Conservation (phyloP, 2,797 vertebrate species). For the Podarcis lilfordi region DNA sequence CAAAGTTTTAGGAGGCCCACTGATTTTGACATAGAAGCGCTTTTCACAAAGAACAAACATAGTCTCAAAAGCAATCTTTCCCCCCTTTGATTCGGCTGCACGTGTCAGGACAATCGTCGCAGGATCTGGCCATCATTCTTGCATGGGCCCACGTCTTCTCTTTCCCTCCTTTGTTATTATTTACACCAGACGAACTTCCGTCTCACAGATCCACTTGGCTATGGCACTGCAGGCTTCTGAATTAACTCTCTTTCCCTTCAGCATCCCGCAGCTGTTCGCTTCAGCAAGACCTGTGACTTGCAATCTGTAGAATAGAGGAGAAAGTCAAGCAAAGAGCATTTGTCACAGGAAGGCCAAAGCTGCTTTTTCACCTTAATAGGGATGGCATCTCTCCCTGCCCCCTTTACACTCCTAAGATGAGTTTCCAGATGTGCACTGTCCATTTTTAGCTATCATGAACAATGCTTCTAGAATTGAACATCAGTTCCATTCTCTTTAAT, state of each 20-base stretch:
- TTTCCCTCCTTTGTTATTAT: too few relatives aligned
- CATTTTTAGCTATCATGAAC: neutral
- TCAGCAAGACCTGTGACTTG: neutral
- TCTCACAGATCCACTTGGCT: constrained; percentile 20
- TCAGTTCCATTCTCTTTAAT: neutral
- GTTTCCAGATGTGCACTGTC: too few relatives aligned
- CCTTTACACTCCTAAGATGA: neutral
- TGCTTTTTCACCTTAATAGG: too few relatives aligned
- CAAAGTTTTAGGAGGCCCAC: too few relatives aligned
- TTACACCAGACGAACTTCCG: neutral
- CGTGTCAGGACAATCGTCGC: too few relatives aligned
- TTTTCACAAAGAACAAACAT: too few relatives aligned
- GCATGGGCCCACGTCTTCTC: neutral
- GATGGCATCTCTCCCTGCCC: neutral
- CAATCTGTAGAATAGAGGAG: neutral
- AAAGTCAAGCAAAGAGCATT: neutral
- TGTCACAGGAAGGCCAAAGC: neutral
- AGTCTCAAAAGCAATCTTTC: too few relatives aligned
- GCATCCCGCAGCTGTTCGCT: constrained; percentile 21
- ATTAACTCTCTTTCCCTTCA: neutral
- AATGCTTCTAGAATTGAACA: neutral
- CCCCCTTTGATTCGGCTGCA: too few relatives aligned
- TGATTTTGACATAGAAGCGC: too few relatives aligned
- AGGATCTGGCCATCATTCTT: too few relatives aligned
- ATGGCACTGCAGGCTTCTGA: constrained; percentile 20